Conservation (phyloP, 2,113 vertebrate genomes). For the Barbus barbus region DNA sequence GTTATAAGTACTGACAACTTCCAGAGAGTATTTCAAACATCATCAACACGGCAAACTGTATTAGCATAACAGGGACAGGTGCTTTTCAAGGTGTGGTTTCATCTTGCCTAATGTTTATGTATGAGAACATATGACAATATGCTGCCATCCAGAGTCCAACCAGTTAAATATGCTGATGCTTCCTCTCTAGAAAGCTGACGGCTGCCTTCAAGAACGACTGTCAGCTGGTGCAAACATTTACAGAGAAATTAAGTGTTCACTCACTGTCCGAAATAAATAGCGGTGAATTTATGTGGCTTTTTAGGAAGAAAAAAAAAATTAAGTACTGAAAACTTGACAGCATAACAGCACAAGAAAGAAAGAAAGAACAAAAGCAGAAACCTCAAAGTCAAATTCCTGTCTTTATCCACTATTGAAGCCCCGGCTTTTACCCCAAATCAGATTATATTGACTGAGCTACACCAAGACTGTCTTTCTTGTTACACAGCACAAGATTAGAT, state of each 20-base stretch:
- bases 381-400: background rate
- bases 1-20: conserved; percentile 7
- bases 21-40: background rate
- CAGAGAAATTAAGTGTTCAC: background rate
- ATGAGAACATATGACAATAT: conserved; percentile 20
- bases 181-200: conserved; percentile 26
- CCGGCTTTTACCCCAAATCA: background rate
- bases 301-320: background rate
- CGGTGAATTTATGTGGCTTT: background rate
- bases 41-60: background rate
- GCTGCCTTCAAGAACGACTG: conserved; percentile 31
- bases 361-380: background rate
- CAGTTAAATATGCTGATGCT: conserved; percentile 27
- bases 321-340: background rate
- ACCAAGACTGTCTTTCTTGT: background rate
- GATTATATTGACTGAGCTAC: background rate
- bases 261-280: background rate
- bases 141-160: conserved; percentile 6
- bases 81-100: background rate
- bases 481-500: background rate
- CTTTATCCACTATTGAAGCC: background rate
- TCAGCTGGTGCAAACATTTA: background rate
- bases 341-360: background rate
- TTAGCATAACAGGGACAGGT: conserved; percentile 29
- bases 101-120: conserved; percentile 43